phyloP scores from a whole-genome alignment of 92 coral and sea anemone genomes.

The Phenganax subtilis region DNA sequence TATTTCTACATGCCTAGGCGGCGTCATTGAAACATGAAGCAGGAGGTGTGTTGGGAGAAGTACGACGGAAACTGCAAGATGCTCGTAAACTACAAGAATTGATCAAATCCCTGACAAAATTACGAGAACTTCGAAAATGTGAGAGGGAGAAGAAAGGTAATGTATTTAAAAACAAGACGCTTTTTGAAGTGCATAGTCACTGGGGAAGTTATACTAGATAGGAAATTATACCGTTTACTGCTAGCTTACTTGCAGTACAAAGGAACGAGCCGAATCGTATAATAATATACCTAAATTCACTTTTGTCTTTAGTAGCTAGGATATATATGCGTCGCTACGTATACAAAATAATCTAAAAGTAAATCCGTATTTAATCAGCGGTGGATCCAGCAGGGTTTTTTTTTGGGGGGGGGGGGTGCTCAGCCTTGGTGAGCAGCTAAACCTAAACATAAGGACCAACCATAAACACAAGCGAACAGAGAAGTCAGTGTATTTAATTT shows the following conservation, averaged over 20 bases:
- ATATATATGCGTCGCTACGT: neutral
- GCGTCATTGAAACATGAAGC: conserved; percentile 87
- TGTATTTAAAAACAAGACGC: neutral
- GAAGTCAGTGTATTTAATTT: too few species aligned
- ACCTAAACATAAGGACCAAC: too few species aligned
- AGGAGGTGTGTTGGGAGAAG: conserved; percentile 92
- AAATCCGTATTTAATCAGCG: neutral
- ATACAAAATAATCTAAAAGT: neutral
- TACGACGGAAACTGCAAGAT: conserved; percentile 69
- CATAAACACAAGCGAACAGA: too few species aligned
- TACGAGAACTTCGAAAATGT: conserved; percentile 72
- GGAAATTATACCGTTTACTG: too few species aligned
- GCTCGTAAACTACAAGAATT: conserved; percentile 71
- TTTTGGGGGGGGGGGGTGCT: too few species aligned
- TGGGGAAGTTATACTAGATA: too few species aligned
- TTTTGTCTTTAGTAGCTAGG: neutral
- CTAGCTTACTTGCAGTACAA: too few species aligned
- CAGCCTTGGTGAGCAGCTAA: too few species aligned
- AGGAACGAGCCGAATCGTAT: too few species aligned
- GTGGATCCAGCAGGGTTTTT: too few species aligned
- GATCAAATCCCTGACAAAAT: conserved; percentile 64
- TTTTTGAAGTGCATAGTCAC: too few species aligned
- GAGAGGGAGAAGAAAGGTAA: conserved; percentile 89
- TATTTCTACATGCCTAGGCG: conserved; percentile 46
- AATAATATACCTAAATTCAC: too few species aligned